Conservation (phyloP, 2,888 invertebrate genomes). For the Slavum lentiscoides region DNA sequence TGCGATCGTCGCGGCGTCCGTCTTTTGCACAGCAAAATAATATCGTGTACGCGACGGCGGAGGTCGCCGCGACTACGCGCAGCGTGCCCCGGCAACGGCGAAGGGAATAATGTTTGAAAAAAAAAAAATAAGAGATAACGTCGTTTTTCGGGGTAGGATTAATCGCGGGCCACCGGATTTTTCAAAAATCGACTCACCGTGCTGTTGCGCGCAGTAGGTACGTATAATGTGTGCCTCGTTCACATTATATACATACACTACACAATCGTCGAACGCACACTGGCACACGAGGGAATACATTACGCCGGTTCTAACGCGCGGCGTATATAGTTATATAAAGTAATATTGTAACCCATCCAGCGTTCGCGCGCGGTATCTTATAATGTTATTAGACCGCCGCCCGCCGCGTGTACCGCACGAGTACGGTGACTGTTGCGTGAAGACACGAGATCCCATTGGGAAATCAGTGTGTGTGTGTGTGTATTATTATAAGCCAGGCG, state of each 20-base stretch:
- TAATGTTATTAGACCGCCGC: slow-evolving; percentile 44
- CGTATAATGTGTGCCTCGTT: background rate
- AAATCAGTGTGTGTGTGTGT: slow-evolving; percentile 27
- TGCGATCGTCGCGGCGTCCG: slow-evolving; percentile 35
- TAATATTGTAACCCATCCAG: background rate
- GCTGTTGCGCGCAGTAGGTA: background rate
- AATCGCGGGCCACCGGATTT: slow-evolving; percentile 53
- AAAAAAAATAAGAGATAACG: slow-evolving; percentile 51
- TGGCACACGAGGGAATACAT: slow-evolving; percentile 26
- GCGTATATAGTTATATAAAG: background rate
- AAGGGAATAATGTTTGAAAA: background rate
- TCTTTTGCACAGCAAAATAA: too few relatives aligned
- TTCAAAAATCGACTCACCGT: slow-evolving; percentile 37
- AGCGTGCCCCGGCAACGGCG: background rate
- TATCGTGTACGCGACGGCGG: background rate
- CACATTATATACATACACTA: background rate
- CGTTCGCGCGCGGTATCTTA: background rate
- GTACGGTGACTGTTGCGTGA: slow-evolving; percentile 37
- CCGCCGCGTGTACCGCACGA: slow-evolving; percentile 19
- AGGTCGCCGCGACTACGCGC: slow-evolving; percentile 23
- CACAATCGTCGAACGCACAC: too few relatives aligned
- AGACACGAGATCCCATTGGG: slow-evolving; percentile 52
- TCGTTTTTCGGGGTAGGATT: slow-evolving; percentile 52
- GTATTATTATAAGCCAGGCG: background rate
- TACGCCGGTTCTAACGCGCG: background rate